Conservation (phyloP, 2,113 vertebrate species). For the Ceyx cyanopectus region DNA sequence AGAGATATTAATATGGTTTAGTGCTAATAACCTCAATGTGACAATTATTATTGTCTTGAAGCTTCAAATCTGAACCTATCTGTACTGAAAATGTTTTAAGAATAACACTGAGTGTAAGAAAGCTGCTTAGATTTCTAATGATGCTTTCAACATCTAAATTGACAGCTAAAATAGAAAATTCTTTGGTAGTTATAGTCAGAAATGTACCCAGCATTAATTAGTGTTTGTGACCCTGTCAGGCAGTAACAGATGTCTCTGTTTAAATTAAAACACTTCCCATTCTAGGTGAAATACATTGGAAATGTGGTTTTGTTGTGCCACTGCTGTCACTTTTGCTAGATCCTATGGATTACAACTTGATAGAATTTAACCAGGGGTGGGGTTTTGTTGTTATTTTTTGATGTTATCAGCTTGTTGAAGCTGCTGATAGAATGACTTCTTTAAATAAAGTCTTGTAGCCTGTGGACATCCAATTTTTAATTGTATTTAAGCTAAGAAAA, state of each 20-base stretch:
- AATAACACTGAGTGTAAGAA: background rate
- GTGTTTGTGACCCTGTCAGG: background rate
- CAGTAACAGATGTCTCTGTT: background rate
- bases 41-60: background rate
- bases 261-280: background rate
- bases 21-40: background rate
- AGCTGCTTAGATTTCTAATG: background rate
- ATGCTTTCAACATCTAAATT: background rate
- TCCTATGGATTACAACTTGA: background rate
- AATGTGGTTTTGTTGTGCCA: background rate
- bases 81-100: background rate
- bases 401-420: background rate
- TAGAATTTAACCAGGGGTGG: background rate
- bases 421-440: background rate
- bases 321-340: background rate
- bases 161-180: background rate
- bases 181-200: background rate
- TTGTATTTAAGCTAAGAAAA: background rate
- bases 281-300: background rate
- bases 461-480: background rate
- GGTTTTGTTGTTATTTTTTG: background rate
- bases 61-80: background rate
- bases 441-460: background rate
- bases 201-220: background rate
- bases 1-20: background rate